A percentile compares a stretch with the other conserved stretches of the same genome.
These are phyloP conservation scores for Scyliorhinus canicula DNA, from an alignment of 2,797 vertebrate genomes.

Conservation along the genomic window DNA sequence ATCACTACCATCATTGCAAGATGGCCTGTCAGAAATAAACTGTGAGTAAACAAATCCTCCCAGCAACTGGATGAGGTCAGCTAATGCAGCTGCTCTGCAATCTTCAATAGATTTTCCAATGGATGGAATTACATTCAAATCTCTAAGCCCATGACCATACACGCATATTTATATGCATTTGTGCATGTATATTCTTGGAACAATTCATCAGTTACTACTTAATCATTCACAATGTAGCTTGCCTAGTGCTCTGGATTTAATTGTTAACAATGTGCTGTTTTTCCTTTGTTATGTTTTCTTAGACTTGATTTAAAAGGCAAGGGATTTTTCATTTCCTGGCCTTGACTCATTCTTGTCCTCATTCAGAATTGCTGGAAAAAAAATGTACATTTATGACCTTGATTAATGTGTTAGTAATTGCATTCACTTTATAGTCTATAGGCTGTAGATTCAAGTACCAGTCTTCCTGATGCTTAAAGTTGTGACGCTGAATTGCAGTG, in stretches of 20 bases:
- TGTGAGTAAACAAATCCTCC: slow-evolving; percentile 14
- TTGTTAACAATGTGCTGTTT: not conserved
- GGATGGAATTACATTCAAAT: not conserved
- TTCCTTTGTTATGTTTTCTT: not conserved
- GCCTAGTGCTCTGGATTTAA: not conserved
- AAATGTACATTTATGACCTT: not conserved
- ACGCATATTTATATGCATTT: not conserved
- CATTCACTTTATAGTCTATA: not conserved
- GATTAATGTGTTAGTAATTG: not conserved
- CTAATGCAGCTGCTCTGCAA: not conserved
- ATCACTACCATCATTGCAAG: not conserved
- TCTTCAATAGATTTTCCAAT: not conserved
- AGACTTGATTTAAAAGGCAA: not conserved
- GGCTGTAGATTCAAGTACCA: not conserved
- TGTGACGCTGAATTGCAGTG: not conserved
- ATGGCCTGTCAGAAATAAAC: not conserved
- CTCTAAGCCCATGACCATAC: not conserved
- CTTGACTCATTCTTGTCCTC: not conserved
- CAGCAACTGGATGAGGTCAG: not conserved
- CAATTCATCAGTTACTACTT: not conserved
- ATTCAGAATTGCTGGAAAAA: not conserved
- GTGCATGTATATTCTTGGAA: not conserved
- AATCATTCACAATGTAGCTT: not conserved
- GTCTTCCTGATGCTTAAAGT: not conserved
- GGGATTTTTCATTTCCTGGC: not conserved